Conservation (phyloP, 2,797 vertebrate species). For the Lacerta viridis region DNA sequence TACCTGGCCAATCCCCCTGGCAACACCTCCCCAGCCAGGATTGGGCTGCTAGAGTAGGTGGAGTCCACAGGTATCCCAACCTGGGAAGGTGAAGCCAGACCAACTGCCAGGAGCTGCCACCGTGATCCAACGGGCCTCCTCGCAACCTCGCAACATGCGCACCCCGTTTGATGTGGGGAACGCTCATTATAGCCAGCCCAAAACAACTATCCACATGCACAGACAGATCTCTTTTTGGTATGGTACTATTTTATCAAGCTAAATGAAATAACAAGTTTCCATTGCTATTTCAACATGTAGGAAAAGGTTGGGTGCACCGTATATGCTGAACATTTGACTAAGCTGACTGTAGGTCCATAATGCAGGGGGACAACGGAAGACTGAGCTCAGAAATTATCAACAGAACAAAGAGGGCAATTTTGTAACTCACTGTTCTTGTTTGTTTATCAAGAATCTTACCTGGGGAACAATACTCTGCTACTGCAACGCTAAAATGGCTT, state of each 20-base stretch:
- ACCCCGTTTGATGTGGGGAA: no score
- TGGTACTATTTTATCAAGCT: not conserved
- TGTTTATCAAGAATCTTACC: constrained; percentile 18
- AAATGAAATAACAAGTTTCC: not conserved
- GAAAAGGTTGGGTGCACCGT: not conserved
- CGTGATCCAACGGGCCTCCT: no score
- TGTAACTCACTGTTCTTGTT: constrained; percentile 22
- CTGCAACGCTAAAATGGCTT: constrained; percentile 33
- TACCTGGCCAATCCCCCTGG: no score
- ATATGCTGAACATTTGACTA: not conserved
- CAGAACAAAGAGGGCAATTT: not conserved
- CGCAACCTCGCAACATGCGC: no score
- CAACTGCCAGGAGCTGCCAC: no score
- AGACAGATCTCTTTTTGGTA: not conserved
- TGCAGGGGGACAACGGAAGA: not conserved
- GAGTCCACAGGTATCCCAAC: no score
- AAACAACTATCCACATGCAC: not conserved
- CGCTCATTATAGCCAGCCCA: not conserved
- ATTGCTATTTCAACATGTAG: not conserved
- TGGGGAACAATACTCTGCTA: not conserved
- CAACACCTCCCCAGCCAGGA: no score
- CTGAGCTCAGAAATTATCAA: constrained; percentile 21
- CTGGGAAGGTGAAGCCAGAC: no score
- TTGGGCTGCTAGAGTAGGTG: no score
- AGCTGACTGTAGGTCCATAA: not conserved